Base-by-base conservation (phyloP, 2,113 vertebrate species). In the Speoplatyrhinus poulsoni region DNA sequence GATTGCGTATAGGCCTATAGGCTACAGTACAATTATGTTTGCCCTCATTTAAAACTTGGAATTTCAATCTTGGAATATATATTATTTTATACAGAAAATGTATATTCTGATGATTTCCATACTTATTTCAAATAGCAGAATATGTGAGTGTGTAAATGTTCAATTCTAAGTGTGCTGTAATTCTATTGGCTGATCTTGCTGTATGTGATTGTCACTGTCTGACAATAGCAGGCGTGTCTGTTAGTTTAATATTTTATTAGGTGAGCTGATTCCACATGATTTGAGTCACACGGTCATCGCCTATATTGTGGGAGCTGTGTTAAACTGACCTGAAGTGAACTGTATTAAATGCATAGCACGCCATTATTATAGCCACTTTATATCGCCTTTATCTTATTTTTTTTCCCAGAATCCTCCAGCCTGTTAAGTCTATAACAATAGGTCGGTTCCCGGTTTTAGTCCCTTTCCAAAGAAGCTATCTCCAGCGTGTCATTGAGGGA, bases 171-270 rank as follows among this genome's bases (percentile, higher is more conserved):
- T 41, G 36, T 41, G 36, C 76, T 79, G 76, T 82, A 81, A 85
- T 83, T 57, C 81, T 86, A 82, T 88, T 87, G 85, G 76, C 79
- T 81, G 74, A 75, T 41, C 7, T 84, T 72, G 64, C 72, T 79
- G 67, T 70, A 68, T 62, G 70, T 52, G 73, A 85, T 81, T 85
- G 72, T 80, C 62, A 57, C 54, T 19, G 77, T 60, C 79, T 78
- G 60, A 82, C 69, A 84, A 66, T 67, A 81, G 84, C 60, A 60
- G 65, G 73, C 58, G 1, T 41, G 46, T 60, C 74, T 82, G 74
- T 81, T 83, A 64, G 76, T 82, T 72, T 68, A 59, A 63, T 64
- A 73, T 61, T 81, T 82, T 69, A 61, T 49, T 26, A 59, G 50
- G 60, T 59, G 50, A 84, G 78, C 60, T 16, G 64, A 68, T 73